Percentiles rank a stretch among this genome's conserved stretches.
These are phyloP conservation scores for Virgularia gustaviana DNA, from an alignment of 92 coral and sea anemone species.

Conservation along the genomic window DNA sequence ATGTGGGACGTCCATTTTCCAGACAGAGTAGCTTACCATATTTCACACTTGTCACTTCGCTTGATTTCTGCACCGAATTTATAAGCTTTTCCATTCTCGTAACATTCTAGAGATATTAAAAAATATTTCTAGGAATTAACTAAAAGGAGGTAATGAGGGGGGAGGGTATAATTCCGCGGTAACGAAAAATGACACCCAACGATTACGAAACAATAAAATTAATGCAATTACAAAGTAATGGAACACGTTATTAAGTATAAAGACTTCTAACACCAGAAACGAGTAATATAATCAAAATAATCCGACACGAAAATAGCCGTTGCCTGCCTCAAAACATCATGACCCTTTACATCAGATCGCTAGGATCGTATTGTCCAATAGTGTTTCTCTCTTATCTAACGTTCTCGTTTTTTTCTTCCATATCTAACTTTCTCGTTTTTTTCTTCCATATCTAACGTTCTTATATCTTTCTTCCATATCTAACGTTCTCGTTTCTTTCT, in stretches of 20 bases:
- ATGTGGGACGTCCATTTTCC: neutral
- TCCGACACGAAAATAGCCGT: no score
- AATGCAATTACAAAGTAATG: no score
- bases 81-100: constrained; percentile 55
- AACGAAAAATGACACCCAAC: no score
- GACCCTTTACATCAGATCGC: neutral
- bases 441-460: neutral
- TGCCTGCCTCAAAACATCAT: no score
- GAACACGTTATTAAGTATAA: no score
- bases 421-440: neutral
- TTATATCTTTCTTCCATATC: neutral
- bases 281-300: no score
- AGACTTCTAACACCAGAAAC: no score
- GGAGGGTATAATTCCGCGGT: no score
- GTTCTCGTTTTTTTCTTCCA: neutral
- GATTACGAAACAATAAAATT: no score
- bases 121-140: neutral
- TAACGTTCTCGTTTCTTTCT: neutral
- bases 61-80: constrained; percentile 61
- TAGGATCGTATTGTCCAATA: neutral
- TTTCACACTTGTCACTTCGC: constrained; percentile 49
- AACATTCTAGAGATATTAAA: constrained; percentile 43
- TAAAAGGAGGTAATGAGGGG: neutral
- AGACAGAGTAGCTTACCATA: constrained; percentile 43
- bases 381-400: neutral